Evolutionary conservation across 2,888 invertebrate genomes (phyloP).

Genomic region (Acanthosepion pharaonis): DNA sequence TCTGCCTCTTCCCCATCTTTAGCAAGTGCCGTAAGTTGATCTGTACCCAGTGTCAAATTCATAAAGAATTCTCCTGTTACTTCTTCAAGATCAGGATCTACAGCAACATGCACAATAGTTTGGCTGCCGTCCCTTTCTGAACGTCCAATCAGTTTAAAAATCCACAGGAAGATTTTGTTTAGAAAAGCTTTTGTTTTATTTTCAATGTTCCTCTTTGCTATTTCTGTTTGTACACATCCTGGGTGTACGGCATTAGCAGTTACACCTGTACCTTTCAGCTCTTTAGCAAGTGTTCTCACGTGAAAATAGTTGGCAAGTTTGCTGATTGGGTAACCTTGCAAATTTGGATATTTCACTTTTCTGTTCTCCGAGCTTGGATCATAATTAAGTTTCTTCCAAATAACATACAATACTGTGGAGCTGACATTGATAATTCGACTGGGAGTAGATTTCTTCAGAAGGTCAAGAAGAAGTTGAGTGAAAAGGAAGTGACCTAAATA

Average conservation of each 20-base stretch:
- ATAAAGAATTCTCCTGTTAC: constrained; percentile 13
- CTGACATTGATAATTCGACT: constrained; percentile 44
- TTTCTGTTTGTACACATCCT: neutral
- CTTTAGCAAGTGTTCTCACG: neutral
- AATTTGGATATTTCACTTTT: neutral
- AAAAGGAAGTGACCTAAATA: constrained; percentile 33
- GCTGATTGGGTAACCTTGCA: neutral
- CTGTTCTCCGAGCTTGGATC: neutral
- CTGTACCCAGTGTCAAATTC: neutral
- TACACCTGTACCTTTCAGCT: neutral
- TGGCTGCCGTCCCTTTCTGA: neutral
- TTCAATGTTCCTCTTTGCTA: neutral
- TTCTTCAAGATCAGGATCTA: neutral
- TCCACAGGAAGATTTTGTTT: neutral
- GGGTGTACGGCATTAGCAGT: neutral
- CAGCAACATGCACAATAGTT: neutral
- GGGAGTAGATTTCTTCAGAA: constrained; percentile 34
- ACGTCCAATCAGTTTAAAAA: neutral
- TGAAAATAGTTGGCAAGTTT: neutral
- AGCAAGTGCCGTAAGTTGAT: neutral
- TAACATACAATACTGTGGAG: neutral
- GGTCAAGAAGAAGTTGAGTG: constrained; percentile 36
- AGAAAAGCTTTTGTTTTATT: neutral
- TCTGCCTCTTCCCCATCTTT: neutral
- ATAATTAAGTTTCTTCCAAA: neutral